Base-by-base conservation (phyloP, 2,888 invertebrate species). In the Callyntrura guangdongensis region DNA sequence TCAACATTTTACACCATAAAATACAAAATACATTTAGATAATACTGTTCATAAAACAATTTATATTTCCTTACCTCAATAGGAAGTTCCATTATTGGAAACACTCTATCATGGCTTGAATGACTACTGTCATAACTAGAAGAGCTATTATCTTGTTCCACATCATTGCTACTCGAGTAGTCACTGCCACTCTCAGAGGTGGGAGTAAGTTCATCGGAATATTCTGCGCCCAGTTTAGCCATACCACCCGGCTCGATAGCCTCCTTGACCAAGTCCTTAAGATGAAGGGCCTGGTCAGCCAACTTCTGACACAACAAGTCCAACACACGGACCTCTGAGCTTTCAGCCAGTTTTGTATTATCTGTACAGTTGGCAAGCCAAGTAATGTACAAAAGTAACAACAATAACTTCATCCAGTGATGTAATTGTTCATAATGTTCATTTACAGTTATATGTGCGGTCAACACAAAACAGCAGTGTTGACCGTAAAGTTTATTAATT, bases 301-400 rank as follows among this genome's bases (percentile, higher is more conserved):
- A 89, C 88, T 91, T 92, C 74, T 92, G 91, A 90, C 92, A 92
- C 81, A 92, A 69, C 74, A 92, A 64, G 84, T 92, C 91, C 89
- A 91, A 88, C 56, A 91, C 88, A n/a, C 91, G 85, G 4, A 85
- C 87, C 61, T 91, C 91, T 22, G 86, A 69, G 61, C 81, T 47
- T 36, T 91, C 92, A 91, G 92, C 92, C 92, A 91, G 92, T 59
- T 85, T 91, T 89, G 20, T 67, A 67, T 22, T 27, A n/a, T 49
- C 17, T 27, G 20, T n/a, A n/a, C n/a, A n/a, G n/a, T n/a, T n/a
- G n/a, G n/a, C n/a, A n/a, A n/a, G n/a, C n/a, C n/a, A n/a, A n/a
- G n/a, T n/a, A n/a, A n/a, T n/a, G n/a, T n/a, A n/a, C n/a, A n/a
- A n/a, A n/a, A n/a, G n/a, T n/a, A n/a, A n/a, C n/a, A n/a, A n/a